Evolutionary conservation across 1,140 invertebrate genomes (phyloP).

Genomic region (Scaptomyza graminum): DNA sequence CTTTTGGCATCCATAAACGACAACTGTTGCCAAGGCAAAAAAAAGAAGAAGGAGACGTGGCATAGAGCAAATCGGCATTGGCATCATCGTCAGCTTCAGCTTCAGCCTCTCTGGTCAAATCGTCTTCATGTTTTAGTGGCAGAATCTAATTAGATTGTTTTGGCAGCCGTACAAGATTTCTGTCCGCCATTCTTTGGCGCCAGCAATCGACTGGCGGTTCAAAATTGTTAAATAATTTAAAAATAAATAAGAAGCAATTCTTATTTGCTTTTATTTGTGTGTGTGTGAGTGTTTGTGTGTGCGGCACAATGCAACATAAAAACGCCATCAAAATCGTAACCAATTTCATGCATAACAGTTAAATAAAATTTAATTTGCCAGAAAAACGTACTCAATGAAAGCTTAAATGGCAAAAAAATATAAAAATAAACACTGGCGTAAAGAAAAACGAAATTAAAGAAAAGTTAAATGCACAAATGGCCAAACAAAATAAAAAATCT

Average conservation of each 20-base stretch:
- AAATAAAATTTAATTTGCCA: slow-evolving; percentile 80
- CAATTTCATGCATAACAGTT: slow-evolving; percentile 77
- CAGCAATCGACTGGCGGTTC: slow-evolving; percentile 45
- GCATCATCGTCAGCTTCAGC: slow-evolving; percentile 44
- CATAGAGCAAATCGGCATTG: slow-evolving; percentile 75
- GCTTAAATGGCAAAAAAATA: slow-evolving; percentile 37
- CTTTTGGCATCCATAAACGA: slow-evolving; percentile 71
- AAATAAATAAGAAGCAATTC: slow-evolving; percentile 77
- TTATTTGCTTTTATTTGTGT: slow-evolving; percentile 12
- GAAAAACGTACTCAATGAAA: slow-evolving; percentile 60
- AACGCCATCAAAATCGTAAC: slow-evolving; percentile 64
- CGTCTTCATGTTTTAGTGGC: slow-evolving; percentile 12
- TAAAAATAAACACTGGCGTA: slow-evolving; percentile 8
- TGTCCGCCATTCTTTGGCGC: slow-evolving; percentile 9
- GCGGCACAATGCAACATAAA: slow-evolving; percentile 55
- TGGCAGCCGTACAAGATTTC: slow-evolving; percentile 34
- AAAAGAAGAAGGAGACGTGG: slow-evolving; percentile 48
- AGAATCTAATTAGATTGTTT: slow-evolving; percentile 72
- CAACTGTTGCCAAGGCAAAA: slow-evolving; percentile 77
- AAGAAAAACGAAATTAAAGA: neutral
- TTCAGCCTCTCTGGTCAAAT: neutral
- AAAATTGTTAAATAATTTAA: slow-evolving; percentile 81
- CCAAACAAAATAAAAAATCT: slow-evolving; percentile 54
- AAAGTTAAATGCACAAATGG: slow-evolving; percentile 47
- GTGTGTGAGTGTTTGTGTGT: neutral